Evolutionary conservation across 2,797 vertebrate species (phyloP), one percentile per base, ranked within the genome.

Genomic region (Enteromius unitaeniatus): DNA sequence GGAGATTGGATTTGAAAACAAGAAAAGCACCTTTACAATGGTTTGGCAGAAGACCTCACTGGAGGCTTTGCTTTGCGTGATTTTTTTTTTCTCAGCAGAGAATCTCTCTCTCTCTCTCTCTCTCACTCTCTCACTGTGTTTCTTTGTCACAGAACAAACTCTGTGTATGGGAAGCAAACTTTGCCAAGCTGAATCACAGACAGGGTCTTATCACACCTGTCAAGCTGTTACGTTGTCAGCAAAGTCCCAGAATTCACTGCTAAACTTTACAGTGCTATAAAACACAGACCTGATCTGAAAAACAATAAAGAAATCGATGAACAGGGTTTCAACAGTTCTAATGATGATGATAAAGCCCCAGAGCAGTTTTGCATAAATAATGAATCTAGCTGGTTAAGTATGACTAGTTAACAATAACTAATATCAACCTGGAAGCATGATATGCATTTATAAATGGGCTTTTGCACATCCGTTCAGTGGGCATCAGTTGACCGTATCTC

Each of bases 181-280:
- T 28, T 5, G 49, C 55, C 55, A 62, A 62, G 40, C 58, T 45
- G 55, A 60, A 62, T 55, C 73, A 17, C 55, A 78, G 31, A 75
- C 11, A n/a, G 1, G 21, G 3, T 77, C 15, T 77, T 62, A 78
- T 78, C 75, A 45, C 58, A 78, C 75, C 55, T 78, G 75, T 19
- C 75, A 78, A 26, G 21, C 55, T 62, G 34, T 60, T 40, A 45
- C 55, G 14, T 8, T 62, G 55, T 77, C 75, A 78, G 53, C 74
- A 77, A 42, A 62, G 55, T 28, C 37, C 55, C 9, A 42, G 28
- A 76, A 45, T 40, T 40, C 31, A 40, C 51, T 26, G 55, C 55
- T 62, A 45, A 26, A 23, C 26, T 11, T 23, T 42, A 45, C 40
- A 10, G 75, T n/a, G 55, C 34, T 26, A 42, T 6, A 4, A 14